Evolutionary conservation across 2,113 vertebrate species (phyloP), one percentile per base, ranked within the genome.

Genomic region (Hippolais icterina): DNA sequence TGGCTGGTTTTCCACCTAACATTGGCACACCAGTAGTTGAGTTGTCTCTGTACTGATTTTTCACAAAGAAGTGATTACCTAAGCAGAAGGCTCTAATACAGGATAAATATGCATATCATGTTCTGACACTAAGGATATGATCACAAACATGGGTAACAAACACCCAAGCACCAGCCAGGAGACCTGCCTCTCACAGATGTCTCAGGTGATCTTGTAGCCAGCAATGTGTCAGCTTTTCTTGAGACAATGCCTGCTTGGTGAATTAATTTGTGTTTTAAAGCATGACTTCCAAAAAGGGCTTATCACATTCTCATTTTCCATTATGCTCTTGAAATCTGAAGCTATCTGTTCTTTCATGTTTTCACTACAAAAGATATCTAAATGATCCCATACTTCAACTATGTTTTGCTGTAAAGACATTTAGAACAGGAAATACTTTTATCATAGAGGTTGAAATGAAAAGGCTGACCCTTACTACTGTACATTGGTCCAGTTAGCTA

Each of bases 231-330:
- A 92, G 14, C 39, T 78, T 86, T 89, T n/a, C 87, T 87, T 53
- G 87, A 91, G 49, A 78, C 37, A 68, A 57, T 42, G n/a, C 8
- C 72, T 89, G 46, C 28, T 84, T 74, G 89, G 69, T 97, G 93
- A 97, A 81, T 89, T 89, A 95, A 84, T 89, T 89, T 89, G 17
- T 0, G 91, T 95, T 91, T 91, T 41, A 76, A 92, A 94, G 8
- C 52, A 15, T 77, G 6, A 57, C 37, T 60, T 88, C 17, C 29
- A 63, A 70, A 93, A 60, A 41, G 9, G 2, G 20, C 70, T 96
- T 74, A 82, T 76, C 94, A 25, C 46, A 54, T 46, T 75, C 53
- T 54, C 71, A 27, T 61, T 89, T 92, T 29, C 13, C 4, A 31
- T 75, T 72, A 50, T 28, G n/a, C 3, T 81, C 12, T 24, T 68